Evolutionary conservation across 2,888 invertebrate genomes (phyloP), one percentile per base, ranked within the genome.

Genomic region (Noctua fimbriata): DNA sequence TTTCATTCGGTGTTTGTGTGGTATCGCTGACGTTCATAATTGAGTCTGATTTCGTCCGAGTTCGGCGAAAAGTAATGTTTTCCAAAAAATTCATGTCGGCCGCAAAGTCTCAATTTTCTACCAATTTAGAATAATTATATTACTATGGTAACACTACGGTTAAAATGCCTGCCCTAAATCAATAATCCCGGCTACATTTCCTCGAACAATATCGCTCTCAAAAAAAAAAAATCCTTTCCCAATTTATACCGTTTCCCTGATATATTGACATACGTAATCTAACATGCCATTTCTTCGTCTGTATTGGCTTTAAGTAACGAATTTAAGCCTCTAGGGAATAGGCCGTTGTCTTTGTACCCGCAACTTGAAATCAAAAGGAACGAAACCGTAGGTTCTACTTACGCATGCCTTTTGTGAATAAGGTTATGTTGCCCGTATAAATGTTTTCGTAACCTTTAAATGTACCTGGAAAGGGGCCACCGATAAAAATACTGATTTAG

Each of bases 261-360:
- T 89, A 89, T 81, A 87, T 87, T 90, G 86, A 86, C 77, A 83
- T 86, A 84, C 63, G 82, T 87, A 85, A 89, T 87, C 78, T 79
- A 79, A 86, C 84, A 78, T 89, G 84, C 70, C 78, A 81, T 83
- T 87, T 86, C 81, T 83, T 80, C 84, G 81, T 83, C 67, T 79
- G 69, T 86, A 83, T 89, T 84, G 76, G 76, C 41, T 74, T 81
- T 84, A 84, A 89, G 86, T 83, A 89, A 87, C 89, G 84, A 86
- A 84, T 87, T 87, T 82, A 84, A 89, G 81, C 81, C 90, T 44
- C 78, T 0, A 66, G 86, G 84, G 88, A 79, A 71, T 21, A 49
- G 14, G 55, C 75, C 60, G 78, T 88, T 89, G 90, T 90, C 89
- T 89, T 84, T 87, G 78, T 74, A 55, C 79, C 79, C 86, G 69